phyloP scores from a whole-genome alignment of 1,140 invertebrate species.

The Trachymyrmex cornetzi region DNA sequence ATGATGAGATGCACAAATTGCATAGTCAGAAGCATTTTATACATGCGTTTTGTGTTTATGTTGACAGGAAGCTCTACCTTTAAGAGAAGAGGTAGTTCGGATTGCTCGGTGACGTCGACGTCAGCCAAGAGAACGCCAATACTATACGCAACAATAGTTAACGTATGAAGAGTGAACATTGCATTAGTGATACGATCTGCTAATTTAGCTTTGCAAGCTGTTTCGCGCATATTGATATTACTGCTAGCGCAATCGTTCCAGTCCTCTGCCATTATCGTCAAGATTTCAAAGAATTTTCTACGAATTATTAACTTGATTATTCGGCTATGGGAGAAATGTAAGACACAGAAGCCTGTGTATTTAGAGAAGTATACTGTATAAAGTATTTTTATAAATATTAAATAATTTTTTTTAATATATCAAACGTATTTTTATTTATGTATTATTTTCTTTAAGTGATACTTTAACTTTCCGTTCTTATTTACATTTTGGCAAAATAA shows the following conservation, averaged over 20 bases:
- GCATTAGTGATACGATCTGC: conserved; percentile 34
- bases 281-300: conserved; percentile 30
- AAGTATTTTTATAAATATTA: neutral
- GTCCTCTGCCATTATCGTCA: conserved; percentile 48
- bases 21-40: neutral
- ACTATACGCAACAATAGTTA: conserved; percentile 38
- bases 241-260: conserved; percentile 37
- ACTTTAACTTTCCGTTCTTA: too few species aligned
- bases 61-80: conserved; percentile 31
- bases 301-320: conserved; percentile 7
- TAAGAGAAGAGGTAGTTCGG: conserved; percentile 25
- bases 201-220: conserved; percentile 27
- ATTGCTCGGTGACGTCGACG: conserved; percentile 8
- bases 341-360: neutral
- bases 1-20: conserved; percentile 49
- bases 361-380: neutral
- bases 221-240: conserved; percentile 16
- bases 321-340: neutral
- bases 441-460: neutral
- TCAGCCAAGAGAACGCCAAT: conserved; percentile 25
- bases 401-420: too few species aligned
- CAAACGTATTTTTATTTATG: neutral
- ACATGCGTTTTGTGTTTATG: conserved; percentile 23
- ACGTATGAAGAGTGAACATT: conserved; percentile 38
- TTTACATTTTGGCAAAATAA: neutral